phyloP scores from a whole-genome alignment of 2,888 invertebrate genomes.

The Galerucella calmariensis region DNA sequence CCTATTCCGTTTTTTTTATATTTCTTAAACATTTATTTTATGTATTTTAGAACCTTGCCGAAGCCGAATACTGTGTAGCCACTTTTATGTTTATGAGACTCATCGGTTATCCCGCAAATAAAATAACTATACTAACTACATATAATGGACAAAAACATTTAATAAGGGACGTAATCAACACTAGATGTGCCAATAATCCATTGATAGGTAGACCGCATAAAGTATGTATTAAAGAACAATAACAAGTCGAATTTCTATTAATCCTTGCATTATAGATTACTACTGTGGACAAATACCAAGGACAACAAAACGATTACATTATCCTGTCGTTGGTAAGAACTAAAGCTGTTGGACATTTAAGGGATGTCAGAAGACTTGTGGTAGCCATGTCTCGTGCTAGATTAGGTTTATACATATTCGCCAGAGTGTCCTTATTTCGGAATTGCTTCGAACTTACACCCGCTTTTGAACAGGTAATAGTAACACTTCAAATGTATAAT shows the following conservation, averaged over 20 bases:
- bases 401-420: conserved; percentile 96
- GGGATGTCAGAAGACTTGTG: conserved; percentile 95
- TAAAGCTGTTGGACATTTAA: conserved; percentile 95
- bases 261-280: conserved; percentile 71
- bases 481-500: background rate
- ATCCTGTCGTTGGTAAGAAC: conserved; percentile 95
- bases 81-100: conserved; percentile 99
- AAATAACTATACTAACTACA: conserved; percentile 97
- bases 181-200: conserved; percentile 93
- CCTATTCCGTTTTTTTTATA: background rate
- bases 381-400: conserved; percentile 98
- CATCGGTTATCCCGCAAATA: conserved; percentile 94
- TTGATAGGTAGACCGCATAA: conserved; percentile 93
- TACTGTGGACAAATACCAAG: conserved; percentile 99
- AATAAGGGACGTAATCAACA: conserved; percentile 94
- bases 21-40: background rate
- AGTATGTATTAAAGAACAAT: conserved; percentile 64
- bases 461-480: conserved; percentile 87
- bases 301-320: conserved; percentile 99
- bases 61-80: conserved; percentile 95
- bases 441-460: conserved; percentile 98
- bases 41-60: conserved; percentile 77
- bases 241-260: background rate
- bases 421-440: conserved; percentile 89
- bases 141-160: conserved; percentile 99